Conservation (phyloP, 2,113 vertebrate species). For the Cathartes aura region DNA sequence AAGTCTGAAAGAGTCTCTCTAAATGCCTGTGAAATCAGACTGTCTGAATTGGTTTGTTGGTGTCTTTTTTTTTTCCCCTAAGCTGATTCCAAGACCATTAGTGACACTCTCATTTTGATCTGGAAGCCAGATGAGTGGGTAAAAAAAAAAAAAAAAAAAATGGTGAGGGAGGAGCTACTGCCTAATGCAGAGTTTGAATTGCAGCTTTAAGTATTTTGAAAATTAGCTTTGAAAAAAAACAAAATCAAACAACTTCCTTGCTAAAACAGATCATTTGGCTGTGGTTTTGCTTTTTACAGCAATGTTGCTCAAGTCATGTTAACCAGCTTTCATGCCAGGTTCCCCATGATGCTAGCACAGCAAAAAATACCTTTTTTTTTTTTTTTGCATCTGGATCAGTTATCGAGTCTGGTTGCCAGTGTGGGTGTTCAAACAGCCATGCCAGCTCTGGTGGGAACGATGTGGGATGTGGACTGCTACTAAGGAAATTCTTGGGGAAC, state of each 20-base stretch:
- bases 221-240: background rate
- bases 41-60: background rate
- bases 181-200: background rate
- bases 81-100: background rate
- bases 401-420: background rate
- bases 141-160: background rate
- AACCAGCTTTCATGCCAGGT: background rate
- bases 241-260: background rate
- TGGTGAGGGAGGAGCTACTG: background rate
- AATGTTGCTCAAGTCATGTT: background rate
- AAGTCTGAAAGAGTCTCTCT: background rate
- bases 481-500: background rate
- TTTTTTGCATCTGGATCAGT: background rate
- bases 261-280: background rate
- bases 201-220: background rate
- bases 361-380: background rate
- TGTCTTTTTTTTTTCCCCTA: background rate
- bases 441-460: background rate
- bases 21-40: background rate
- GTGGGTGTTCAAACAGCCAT: background rate
- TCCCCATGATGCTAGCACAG: background rate
- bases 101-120: background rate
- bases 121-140: background rate
- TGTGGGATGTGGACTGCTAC: background rate
- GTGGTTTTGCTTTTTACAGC: conserved; percentile 1